A percentile compares a stretch with the other conserved stretches of the same genome.
phyloP scores from a whole-genome alignment of 2,888 invertebrate genomes.

The Lasioglossum marginatum region DNA sequence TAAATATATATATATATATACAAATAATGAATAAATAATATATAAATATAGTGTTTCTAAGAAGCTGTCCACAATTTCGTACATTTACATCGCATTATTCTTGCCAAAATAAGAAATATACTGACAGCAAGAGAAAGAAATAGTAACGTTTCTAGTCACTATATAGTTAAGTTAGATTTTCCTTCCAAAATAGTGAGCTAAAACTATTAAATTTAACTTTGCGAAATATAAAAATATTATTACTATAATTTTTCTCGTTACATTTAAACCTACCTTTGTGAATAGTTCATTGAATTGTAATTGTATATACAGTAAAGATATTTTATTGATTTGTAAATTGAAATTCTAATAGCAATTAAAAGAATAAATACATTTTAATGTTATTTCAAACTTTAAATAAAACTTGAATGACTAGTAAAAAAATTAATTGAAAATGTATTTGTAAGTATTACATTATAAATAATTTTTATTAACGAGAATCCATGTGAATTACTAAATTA shows the following conservation, averaged over 20 bases:
- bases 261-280: constrained; percentile 62
- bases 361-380: constrained; percentile 49
- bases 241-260: constrained; percentile 63
- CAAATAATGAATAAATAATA: constrained; percentile 48
- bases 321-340: constrained; percentile 55
- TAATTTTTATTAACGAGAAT: constrained; percentile 58
- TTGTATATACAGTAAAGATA: constrained; percentile 51
- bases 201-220: constrained; percentile 56
- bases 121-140: constrained; percentile 52
- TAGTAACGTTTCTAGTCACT: constrained; percentile 80
- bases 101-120: constrained; percentile 76
- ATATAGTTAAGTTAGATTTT: constrained; percentile 64
- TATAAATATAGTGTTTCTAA: constrained; percentile 72
- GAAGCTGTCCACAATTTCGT: constrained; percentile 77
- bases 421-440: constrained; percentile 48
- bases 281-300: constrained; percentile 52
- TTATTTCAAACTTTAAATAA: constrained; percentile 45
- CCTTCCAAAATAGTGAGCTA: constrained; percentile 72
- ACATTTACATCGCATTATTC: constrained; percentile 80
- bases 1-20: constrained; percentile 60
- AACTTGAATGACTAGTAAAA: constrained; percentile 36
- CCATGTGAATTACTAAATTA: constrained; percentile 49
- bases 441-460: constrained; percentile 47
- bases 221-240: constrained; percentile 36
- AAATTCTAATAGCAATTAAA: constrained; percentile 49